Base-by-base conservation (phyloP, 2,888 invertebrate species). In the Cosmia trapezina region DNA sequence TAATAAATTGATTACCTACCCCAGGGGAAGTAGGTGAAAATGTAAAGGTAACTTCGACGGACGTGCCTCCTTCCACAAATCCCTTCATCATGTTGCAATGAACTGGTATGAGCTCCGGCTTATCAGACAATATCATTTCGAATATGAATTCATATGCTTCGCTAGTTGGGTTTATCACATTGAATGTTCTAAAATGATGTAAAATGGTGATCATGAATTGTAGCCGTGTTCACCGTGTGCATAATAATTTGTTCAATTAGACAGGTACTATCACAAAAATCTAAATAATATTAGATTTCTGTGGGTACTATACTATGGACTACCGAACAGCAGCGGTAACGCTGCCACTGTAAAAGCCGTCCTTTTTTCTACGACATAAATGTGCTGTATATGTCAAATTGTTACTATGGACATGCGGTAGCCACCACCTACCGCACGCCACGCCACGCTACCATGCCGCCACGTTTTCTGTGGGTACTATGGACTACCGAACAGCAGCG, bases 91-190 rank as follows among this genome's bases (percentile, higher is more conserved):
- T 95, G 66, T 96, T 91, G 89, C 98, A 98, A 78, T 96, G 96
- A 86, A 98, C 97, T 17, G 96, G 95, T 33, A 96, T 92, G n/a
- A 95, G 89, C n/a, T 93, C 92, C 4, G 91, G 91, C 62, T 94
- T 95, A 12, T 91, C 91, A 14, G 94, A 93, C 79, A 96, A 93
- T 62, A 96, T 91, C 93, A 96, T 96, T 64, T 94, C 93, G 92
- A 97, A 97, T 72, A 96, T 93, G 87, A 97, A 97, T 80, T 94
- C 94, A 87, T 97, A 97, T 11, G 95, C 93, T 81, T 97, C 95
- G 67, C 92, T 94, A 0, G 97, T 97, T 2, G 98, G 97, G 89
- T 98, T 98, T 49, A 97, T 96, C 9, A 98, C 95, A 76, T 96
- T 95, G 87, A 98, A 97, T 63, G 94, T 92, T 85, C 97, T 97